Evolutionary conservation across 1,140 invertebrate species (phyloP), one percentile per base, ranked within the genome.

Genomic region (Pissodes strobi): DNA sequence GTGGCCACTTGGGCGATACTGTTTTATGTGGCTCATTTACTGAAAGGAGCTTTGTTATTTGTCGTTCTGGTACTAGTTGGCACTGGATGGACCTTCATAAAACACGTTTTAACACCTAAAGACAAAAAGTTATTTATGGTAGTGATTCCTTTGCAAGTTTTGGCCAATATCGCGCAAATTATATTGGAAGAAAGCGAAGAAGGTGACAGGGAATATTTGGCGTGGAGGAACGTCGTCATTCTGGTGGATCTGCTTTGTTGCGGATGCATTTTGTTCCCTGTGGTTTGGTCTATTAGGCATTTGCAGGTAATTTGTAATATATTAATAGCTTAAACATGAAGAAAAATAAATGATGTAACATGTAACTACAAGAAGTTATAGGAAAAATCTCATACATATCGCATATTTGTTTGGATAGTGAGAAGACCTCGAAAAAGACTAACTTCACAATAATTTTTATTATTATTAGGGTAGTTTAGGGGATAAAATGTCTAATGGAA

Each of bases 91-190:
- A 95, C 95, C 21, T 99, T 99, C 75, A 95, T 99, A 51, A 99
- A 99, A 78, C 94, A 98, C 73, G 94, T 99, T 66, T 81, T 99
- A 2, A 92, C 93, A 5, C 94, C 97, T 67, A 90, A 94, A 67
- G 97, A 99, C 72, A 97, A 98, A 78, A 97, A 96, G 77, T 86
- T 99, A n/a, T 99, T 99, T 74, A 94, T 99, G 88, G 92, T 98
- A 74, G 93, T 98, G 23, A 95, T 99, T 73, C 96, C 97, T 8
- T 80, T 99, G 27, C 97, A 99, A 86, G 95, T 98, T 43, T 81
- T 99, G 18, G 95, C 96, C 12, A 98, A 99, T 77, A 90, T 99
- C 1, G 95, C 95, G 0, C 90, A 96, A 80, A 97, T 99, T 69
- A 98, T 99, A 69, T 90, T 98, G 41, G 95, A 97, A 70, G 97